Base-by-base conservation (phyloP, 1,140 invertebrate species). In the Himalopsyche phryganea region DNA sequence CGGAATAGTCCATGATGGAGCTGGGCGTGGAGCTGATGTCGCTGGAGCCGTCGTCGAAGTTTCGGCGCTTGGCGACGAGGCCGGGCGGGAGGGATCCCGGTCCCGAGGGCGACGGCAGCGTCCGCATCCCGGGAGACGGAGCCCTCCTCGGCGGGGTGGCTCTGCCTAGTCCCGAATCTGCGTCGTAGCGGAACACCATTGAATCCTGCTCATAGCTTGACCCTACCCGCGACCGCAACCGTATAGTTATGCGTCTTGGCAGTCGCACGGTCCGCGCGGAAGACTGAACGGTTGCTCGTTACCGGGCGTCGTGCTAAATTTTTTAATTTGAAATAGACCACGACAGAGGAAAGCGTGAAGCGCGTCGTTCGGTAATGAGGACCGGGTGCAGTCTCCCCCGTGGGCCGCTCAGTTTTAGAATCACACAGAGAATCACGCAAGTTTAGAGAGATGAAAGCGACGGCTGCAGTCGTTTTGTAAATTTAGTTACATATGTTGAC, bases 1-100 rank as follows among this genome's bases (percentile, higher is more conserved):
- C 89, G 71, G 85, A 89, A 73, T 92, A 92, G 73, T 92, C 90
- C 85, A 91, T 86, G 81, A 90, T 90, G 60, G 85, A 89, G 76
- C 83, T 86, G 65, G 86, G 81, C 45, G 85, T 87, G 69, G 86
- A 88, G 63, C 87, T 88, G 65, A 90, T 90, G 78, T 94, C 91
- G 73, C 90, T 92, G 67, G 87, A 87, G 46, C 85, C 85, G 74
- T 94, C 91, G 73, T 93, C 91, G 70, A 86, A 89, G 40, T 81
- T 81, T 63, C 86, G 81, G 66, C 88, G 83, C 70, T 89, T 86
- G 59, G 85, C 85, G 82, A 92, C 89, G 62, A 90, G 83, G 65
- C 89, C 89, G 38, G 87, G 87, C 61, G 87, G 87, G 66, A 93
- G 76, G 61, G 90, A 90, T 50, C 90, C 89, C 88, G 63, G 91